Percentiles rank a stretch among this genome's conserved stretches.
Conservation (phyloP, 1,140 invertebrate genomes). For the Polypedilum vanderplanki region DNA sequence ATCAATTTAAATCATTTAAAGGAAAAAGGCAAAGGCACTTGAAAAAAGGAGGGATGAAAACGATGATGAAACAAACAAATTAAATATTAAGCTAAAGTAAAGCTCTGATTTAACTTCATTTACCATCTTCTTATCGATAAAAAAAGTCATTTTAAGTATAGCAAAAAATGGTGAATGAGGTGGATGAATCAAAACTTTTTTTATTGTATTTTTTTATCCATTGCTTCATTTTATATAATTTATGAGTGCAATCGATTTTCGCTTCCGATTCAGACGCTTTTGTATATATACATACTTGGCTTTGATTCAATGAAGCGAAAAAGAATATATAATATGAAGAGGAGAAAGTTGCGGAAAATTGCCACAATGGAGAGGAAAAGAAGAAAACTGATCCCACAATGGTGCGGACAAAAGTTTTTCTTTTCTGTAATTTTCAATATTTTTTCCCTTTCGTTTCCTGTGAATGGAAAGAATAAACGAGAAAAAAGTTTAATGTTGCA, state of each 20-base stretch:
- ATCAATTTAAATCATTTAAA: neutral
- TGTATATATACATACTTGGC: neutral
- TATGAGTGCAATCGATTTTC: conserved; percentile 18
- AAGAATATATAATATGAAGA: neutral
- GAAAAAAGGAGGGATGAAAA: neutral
- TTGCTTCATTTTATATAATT: conserved; percentile 2
- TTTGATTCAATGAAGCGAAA: conserved; percentile 13
- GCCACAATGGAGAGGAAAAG: neutral
- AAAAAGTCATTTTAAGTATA: too few relatives aligned
- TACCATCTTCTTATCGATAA: too few relatives aligned
- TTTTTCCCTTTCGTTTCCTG: neutral
- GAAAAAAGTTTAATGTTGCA: neutral
- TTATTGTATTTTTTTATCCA: too few relatives aligned
- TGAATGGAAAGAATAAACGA: neutral
- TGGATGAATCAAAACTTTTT: too few relatives aligned
- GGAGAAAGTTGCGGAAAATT: conserved; percentile 6
- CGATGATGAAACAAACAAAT: neutral
- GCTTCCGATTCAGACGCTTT: conserved; percentile 3
- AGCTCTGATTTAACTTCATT: too few relatives aligned
- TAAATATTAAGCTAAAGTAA: neutral
- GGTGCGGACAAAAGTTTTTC: conserved; percentile 4
- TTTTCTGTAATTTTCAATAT: conserved; percentile 19
- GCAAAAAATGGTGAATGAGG: neutral
- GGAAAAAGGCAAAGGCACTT: neutral
- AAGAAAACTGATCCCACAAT: neutral